phyloP scores from a whole-genome alignment of 2,888 invertebrate species.

The Chesias legatella region DNA sequence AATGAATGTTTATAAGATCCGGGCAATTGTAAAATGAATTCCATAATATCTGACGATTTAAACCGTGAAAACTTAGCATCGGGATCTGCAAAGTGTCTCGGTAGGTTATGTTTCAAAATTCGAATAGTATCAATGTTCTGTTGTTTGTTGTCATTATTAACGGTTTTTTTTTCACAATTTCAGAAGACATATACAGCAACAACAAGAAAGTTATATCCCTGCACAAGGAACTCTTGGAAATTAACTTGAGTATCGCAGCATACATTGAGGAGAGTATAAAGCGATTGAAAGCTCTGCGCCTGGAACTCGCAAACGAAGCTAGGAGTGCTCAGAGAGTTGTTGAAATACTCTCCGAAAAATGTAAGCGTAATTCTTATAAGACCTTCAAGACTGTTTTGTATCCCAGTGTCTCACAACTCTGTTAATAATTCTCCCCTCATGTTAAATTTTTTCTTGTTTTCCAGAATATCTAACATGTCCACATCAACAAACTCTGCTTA shows the following conservation, averaged over 20 bases:
- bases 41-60: constrained; percentile 63
- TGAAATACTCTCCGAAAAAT: constrained; percentile 57
- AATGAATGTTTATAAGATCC: constrained; percentile 37
- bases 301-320: constrained; percentile 58
- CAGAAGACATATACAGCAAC: constrained; percentile 66
- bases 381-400: too few species aligned
- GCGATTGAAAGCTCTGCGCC: constrained; percentile 49
- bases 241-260: constrained; percentile 67
- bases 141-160: constrained; percentile 44
- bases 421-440: not conserved
- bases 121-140: constrained; percentile 50
- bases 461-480: constrained; percentile 52
- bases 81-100: constrained; percentile 61
- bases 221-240: constrained; percentile 65
- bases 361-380: too few species aligned
- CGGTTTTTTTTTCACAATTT: constrained; percentile 37
- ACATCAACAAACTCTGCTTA: constrained; percentile 39
- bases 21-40: constrained; percentile 68
- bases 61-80: constrained; percentile 61
- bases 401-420: not conserved
- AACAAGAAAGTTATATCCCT: constrained; percentile 54
- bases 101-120: constrained; percentile 72
- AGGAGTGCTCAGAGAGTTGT: constrained; percentile 62
- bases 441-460: constrained; percentile 11
- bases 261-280: constrained; percentile 68